Conservation (phyloP, 2,888 invertebrate genomes). For the Archips xylosteana region DNA sequence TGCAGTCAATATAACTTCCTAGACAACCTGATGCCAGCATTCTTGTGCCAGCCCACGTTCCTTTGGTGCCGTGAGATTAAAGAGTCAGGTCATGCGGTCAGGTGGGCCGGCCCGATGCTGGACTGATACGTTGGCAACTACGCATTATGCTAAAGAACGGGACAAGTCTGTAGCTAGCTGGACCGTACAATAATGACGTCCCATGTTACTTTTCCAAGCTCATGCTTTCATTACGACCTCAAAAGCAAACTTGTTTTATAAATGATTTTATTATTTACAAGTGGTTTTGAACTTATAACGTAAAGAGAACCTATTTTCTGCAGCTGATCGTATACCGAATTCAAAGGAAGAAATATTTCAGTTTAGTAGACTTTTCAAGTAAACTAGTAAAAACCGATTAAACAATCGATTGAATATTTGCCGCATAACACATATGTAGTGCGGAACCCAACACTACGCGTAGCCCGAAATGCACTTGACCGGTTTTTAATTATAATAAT, state of each 20-base stretch:
- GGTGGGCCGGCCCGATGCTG: conserved; percentile 48
- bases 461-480: too few relatives aligned
- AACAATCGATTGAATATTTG: too few relatives aligned
- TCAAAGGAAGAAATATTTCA: too few relatives aligned
- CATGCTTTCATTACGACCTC: not conserved
- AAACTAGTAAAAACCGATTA: too few relatives aligned
- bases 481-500: too few relatives aligned
- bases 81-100: conserved; percentile 52
- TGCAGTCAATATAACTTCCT: conserved; percentile 19
- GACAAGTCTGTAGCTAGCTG: conserved; percentile 23
- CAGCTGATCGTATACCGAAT: too few relatives aligned
- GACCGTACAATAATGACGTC: not conserved
- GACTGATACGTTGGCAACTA: conserved; percentile 59
- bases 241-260: not conserved
- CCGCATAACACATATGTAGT: too few relatives aligned
- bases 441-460: too few relatives aligned
- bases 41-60: conserved; percentile 3
- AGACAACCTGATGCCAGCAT: conserved; percentile 5
- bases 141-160: conserved; percentile 50
- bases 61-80: conserved; percentile 8
- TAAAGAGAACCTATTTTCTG: too few relatives aligned
- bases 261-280: not conserved
- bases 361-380: too few relatives aligned
- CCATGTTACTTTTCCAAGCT: not conserved
- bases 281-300: too few relatives aligned